A percentile compares a stretch with the other conserved stretches of the same genome.
phyloP scores from a whole-genome alignment of 2,888 invertebrate genomes.

The Meteorus cinctellus region DNA sequence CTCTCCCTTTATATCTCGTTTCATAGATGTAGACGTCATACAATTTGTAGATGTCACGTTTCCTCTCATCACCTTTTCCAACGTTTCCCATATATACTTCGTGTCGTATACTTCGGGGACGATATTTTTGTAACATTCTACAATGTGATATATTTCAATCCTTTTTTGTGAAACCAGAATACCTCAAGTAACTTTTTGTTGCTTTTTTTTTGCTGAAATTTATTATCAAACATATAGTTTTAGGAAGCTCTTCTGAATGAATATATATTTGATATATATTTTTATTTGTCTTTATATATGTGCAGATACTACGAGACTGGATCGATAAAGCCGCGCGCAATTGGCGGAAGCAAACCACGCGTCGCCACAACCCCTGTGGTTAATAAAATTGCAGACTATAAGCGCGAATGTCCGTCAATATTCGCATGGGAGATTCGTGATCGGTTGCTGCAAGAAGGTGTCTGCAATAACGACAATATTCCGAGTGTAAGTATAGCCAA shows the following conservation, averaged over 20 bases:
- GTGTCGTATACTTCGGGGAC: slow-evolving; percentile 17
- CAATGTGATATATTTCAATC: background rate
- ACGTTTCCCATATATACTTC: background rate
- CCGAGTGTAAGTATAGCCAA: slow-evolving; percentile 90
- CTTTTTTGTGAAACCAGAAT: slow-evolving; percentile 1
- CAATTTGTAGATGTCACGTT: slow-evolving; percentile 40
- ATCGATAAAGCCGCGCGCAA: slow-evolving; percentile 96
- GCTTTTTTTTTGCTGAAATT: background rate
- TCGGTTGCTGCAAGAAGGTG: slow-evolving; percentile 92
- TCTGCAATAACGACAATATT: slow-evolving; percentile 98
- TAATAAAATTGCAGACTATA: slow-evolving; percentile 96
- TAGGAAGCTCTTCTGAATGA: background rate
- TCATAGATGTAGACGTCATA: slow-evolving; percentile 18
- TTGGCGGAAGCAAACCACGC: slow-evolving; percentile 96
- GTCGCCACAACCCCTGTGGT: slow-evolving; percentile 96
- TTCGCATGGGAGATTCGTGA: slow-evolving; percentile 99
- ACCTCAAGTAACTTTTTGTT: background rate
- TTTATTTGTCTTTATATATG: slow-evolving; percentile 14
- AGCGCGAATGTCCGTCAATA: slow-evolving; percentile 97
- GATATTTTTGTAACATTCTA: slow-evolving; percentile 20
- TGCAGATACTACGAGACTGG: slow-evolving; percentile 97
- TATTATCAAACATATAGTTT: slow-evolving; percentile 3
- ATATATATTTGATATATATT: background rate
- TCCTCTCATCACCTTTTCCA: slow-evolving; percentile 28
- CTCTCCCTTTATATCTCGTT: background rate